Base-by-base conservation (phyloP, 2,888 invertebrate species). In the Drosophila trichaetosa region DNA sequence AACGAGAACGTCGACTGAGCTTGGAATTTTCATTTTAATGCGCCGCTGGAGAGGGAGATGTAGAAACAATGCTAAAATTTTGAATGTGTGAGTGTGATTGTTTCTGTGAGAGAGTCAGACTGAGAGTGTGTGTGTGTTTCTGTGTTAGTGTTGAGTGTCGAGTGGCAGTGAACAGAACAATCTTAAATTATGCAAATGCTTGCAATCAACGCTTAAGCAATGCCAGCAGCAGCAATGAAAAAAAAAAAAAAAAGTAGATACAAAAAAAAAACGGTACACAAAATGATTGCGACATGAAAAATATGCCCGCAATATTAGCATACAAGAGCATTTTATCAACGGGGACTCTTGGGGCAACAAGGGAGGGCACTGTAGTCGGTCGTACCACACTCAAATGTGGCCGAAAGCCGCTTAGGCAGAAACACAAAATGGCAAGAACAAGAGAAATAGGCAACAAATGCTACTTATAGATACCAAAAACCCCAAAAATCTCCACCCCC, bases 101-200 rank as follows among this genome's bases (percentile, higher is more conserved):
- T 67, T 7, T 51, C 18, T 31, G 5, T n/a, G n/a, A 38, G n/a
- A 46, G 24, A 16, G 24, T 16, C 42, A 21, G 11, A 5, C 42
- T 61, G 36, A 38, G 16, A 29, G 10, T 36, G 18, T 60, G 29
- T 60, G 29, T 48, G 7, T 49, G 5, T n/a, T 6, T n/a, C 6
- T 64, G 38, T 40, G 13, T 24, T 1, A 18, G 13, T 24, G 59
- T 24, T 16, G 38, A 18, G 33, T 67, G 74, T 70, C 80, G 71
- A 75, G 71, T 70, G 77, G 52, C 76, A 79, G 70, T 60, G 76
- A 79, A 64, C 80, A 76, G 76, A 64, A 72, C 72, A 78, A 77
- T 79, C 87, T 85, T 84, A 89, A 85, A 84, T 85, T 88, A 89
- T 87, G 89, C 83, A 89, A 89, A 87, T 87, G 77, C 84, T 81